Evolutionary conservation across 2,113 vertebrate genomes (phyloP).

Genomic region (Pontoporia blainvillei): DNA sequence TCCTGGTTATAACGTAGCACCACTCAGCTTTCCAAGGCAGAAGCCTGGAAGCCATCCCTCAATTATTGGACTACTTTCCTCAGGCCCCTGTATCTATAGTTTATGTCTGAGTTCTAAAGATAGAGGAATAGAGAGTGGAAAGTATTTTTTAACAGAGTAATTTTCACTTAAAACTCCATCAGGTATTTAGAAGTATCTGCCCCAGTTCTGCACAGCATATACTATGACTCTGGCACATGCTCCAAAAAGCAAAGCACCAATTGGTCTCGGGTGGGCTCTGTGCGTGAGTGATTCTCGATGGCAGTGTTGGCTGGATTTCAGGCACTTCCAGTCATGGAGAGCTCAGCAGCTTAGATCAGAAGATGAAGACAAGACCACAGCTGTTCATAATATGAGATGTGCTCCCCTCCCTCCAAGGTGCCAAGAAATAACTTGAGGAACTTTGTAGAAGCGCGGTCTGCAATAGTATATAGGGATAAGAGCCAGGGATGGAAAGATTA

Average conservation of each 20-base stretch:
- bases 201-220: background rate
- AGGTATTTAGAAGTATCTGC: background rate
- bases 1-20: background rate
- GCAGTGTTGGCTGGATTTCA: background rate
- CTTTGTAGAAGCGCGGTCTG: background rate
- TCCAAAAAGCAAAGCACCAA: background rate
- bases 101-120: background rate
- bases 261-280: background rate
- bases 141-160: background rate
- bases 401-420: too few relatives aligned
- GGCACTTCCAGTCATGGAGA: background rate
- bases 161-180: background rate
- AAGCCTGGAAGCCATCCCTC: background rate
- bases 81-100: background rate
- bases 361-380: background rate
- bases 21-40: background rate
- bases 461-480: background rate
- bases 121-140: background rate
- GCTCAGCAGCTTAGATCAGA: background rate
- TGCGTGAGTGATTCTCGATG: background rate
- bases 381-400: background rate
- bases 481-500: background rate
- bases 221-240: background rate
- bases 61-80: background rate
- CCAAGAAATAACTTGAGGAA: background rate